Percentiles rank a stretch among this genome's conserved stretches.
phyloP scores from a whole-genome alignment of 1,140 invertebrate species.

The Cylas formicarius region DNA sequence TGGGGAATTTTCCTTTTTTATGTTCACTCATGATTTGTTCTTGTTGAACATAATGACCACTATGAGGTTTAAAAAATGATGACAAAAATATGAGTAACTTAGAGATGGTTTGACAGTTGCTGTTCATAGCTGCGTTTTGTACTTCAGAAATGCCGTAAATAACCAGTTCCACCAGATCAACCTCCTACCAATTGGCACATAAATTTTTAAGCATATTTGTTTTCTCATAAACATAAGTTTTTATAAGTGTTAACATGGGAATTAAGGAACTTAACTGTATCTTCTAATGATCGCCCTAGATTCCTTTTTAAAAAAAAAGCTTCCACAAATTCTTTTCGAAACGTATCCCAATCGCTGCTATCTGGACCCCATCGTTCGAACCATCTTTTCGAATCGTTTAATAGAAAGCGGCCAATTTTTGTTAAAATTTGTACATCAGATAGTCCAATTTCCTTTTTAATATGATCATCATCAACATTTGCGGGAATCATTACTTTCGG shows the following conservation, averaged over 20 bases:
- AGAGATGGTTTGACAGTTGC: no score
- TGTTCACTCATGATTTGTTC: background rate
- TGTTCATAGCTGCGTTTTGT: no score
- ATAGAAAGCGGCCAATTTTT: constrained; percentile 17
- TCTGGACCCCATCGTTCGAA: constrained; percentile 18
- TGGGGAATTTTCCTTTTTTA: background rate
- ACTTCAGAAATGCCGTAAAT: constrained; percentile 16
- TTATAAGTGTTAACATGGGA: constrained; percentile 12
- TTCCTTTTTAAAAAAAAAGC: constrained; percentile 18
- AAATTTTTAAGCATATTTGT: no score
- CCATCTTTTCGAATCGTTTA: constrained; percentile 8
- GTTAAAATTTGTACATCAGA: constrained; percentile 13
- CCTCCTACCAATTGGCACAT: no score
- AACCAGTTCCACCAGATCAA: constrained; percentile 18
- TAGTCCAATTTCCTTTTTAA: no score
- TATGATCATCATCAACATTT: no score
- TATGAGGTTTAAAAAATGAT: background rate
- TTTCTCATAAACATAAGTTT: constrained; percentile 17
- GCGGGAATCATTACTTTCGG: no score
- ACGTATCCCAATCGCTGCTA: constrained; percentile 12
- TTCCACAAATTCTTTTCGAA: constrained; percentile 18
- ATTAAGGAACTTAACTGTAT: constrained; percentile 11
- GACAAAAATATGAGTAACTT: constrained; percentile 2
- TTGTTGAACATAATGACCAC: background rate
- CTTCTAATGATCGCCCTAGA: constrained; percentile 12